Base-by-base conservation (phyloP, 2,797 vertebrate genomes). In the Calcarius lapponicus region DNA sequence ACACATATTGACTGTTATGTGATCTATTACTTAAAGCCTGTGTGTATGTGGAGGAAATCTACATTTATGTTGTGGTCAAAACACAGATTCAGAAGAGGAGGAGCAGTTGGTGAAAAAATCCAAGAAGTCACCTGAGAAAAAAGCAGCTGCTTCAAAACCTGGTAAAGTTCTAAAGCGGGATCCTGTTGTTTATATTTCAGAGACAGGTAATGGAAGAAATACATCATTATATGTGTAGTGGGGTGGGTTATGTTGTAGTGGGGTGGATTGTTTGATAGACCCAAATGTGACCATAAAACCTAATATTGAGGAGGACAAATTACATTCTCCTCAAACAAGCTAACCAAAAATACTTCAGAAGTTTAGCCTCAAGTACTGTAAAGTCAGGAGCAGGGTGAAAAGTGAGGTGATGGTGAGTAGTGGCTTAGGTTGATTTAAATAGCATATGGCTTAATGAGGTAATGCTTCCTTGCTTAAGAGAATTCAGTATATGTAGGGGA, bases 161-260 rank as follows among this genome's bases (percentile, higher is more conserved):
- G 74, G 94, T 28, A 96, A 97, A 58, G 95, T 96, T 89, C 80
- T 91, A 25, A 99, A 98, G 93, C 98, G 97, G 89, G 98, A 99
- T 91, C 98, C 99, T 48, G 98, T 99, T 94, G 98, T 98, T 48
- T 99, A 98, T 57, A 97, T 99, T 97, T 99, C 99, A 95, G 99
- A 99, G 97, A 98, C 99, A 98, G 99, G 99, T 99, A 97, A 98
- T 93, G 54, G 36, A 85, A 83, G n/a, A 58, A 91, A 75, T 60
- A 6, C 1, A 17, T 82, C 5, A 20, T 56, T 40, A 1, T 24
- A 8, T 62, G 36, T 88, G 2, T 73, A 47, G 4, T 50, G 57
- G 67, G 25, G 13, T 42, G 32, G 73, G 18, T 54, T 80, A 11
- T 53, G 21, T 75, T 80, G 17, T 13, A 17, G 40, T 54, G 78